Percentiles rank a stretch among this genome's conserved stretches.
Evolutionary conservation across 2,113 vertebrate species (phyloP).

Genomic region (Rattus rattus): DNA sequence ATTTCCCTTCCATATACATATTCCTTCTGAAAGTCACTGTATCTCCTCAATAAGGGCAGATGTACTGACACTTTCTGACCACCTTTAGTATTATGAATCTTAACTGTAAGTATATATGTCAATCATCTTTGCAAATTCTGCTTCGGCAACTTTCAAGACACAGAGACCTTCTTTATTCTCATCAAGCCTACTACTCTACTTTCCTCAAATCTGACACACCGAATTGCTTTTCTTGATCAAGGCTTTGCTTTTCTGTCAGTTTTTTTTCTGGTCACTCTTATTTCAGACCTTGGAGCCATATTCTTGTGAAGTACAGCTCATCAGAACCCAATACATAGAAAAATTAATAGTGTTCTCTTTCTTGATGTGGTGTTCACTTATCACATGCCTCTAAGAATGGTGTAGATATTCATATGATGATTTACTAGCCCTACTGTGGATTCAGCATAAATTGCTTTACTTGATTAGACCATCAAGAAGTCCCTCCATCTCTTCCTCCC

Average conservation of each 20-base stretch:
- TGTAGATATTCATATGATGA: accelerated
- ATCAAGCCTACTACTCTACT: neutral
- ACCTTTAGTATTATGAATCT: neutral
- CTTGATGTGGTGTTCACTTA: neutral
- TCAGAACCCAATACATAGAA: too few relatives aligned
- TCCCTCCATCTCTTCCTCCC: neutral
- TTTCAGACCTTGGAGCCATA: neutral
- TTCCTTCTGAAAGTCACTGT: neutral
- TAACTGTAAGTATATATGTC: neutral
- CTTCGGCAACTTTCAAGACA: neutral
- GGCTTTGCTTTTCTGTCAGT: neutral
- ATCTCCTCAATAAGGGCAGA: neutral
- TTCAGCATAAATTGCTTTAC: neutral
- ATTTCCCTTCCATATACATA: neutral
- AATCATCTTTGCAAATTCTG: neutral
- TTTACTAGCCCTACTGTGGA: neutral
- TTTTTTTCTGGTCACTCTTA: neutral
- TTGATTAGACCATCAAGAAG: conserved; percentile 50
- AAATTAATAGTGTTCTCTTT: neutral
- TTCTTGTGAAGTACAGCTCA: neutral
- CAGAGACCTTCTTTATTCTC: neutral
- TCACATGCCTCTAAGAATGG: neutral
- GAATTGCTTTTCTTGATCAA: neutral
- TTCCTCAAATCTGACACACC: neutral
- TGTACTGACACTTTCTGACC: neutral